Percentiles rank a stretch among this genome's conserved stretches.
Evolutionary conservation across 2,113 vertebrate genomes (phyloP).

Genomic region (Pelvicachromis taeniatus): DNA sequence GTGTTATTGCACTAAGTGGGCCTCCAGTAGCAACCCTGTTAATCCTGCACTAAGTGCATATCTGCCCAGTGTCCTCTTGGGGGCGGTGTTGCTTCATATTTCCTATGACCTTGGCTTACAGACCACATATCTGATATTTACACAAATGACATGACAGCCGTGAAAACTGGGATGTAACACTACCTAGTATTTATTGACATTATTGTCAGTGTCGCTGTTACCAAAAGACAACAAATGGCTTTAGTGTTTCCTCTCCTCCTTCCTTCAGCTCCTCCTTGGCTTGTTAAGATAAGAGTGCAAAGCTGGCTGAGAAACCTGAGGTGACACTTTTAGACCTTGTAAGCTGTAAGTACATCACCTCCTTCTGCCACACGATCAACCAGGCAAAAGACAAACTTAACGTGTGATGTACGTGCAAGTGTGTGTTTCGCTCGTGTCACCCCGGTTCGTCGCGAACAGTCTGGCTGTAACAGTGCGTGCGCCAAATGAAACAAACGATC

Average conservation of each 20-base stretch:
- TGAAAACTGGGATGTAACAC: constrained; percentile 4
- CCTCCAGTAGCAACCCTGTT: constrained; percentile 41
- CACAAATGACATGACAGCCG: constrained; percentile 19
- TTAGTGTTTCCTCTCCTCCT: constrained; percentile 46
- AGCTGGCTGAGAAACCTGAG: constrained; percentile 58
- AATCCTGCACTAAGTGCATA: constrained; percentile 15
- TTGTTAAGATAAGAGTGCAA: constrained; percentile 70
- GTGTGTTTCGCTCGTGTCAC: constrained; percentile 26
- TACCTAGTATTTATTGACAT: background rate
- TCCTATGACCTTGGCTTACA: constrained; percentile 52
- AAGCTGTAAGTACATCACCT: constrained; percentile 41
- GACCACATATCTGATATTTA: constrained; percentile 33
- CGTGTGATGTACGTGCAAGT: background rate
- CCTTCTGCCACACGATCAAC: background rate
- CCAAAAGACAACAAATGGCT: constrained; percentile 59
- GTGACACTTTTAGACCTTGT: constrained; percentile 66
- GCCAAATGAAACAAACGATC: constrained; percentile 64
- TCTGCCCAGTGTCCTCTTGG: constrained; percentile 40
- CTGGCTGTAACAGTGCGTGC: constrained; percentile 68
- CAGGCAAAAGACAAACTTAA: background rate
- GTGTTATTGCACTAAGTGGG: constrained; percentile 56
- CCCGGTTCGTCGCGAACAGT: constrained; percentile 60
- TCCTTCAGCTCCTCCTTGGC: constrained; percentile 55
- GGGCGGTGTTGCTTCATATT: constrained; percentile 43
- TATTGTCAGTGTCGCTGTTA: constrained; percentile 17